phyloP scores from a whole-genome alignment of 2,888 invertebrate species.

The Limnephilus marmoratus region DNA sequence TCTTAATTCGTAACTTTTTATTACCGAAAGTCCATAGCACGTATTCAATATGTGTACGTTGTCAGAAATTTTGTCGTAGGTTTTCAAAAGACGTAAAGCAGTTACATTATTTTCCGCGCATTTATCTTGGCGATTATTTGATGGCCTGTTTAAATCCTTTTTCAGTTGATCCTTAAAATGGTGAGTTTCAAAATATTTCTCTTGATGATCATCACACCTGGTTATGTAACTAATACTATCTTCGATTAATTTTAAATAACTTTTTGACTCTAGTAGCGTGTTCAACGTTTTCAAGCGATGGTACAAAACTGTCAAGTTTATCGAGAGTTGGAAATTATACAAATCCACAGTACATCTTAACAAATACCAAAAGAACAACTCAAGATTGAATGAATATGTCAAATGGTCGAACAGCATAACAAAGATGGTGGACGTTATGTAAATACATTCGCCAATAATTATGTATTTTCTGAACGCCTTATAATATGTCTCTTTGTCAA shows the following conservation, averaged over 20 bases:
- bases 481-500: slow-evolving; percentile 2
- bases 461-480: slow-evolving; percentile 7
- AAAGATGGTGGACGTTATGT: not conserved
- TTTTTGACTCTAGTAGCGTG: not conserved
- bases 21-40: slow-evolving; percentile 21
- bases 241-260: not conserved
- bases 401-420: not conserved
- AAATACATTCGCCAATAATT: not conserved
- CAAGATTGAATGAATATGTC: not conserved
- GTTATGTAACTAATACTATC: not conserved
- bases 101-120: not conserved
- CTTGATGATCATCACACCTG: not conserved
- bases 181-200: not conserved
- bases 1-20: too few relatives aligned
- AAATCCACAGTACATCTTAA: not conserved
- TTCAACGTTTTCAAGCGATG: slow-evolving; percentile 8
- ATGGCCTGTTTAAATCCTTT: not conserved
- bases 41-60: not conserved
- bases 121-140: not conserved
- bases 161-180: not conserved
- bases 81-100: slow-evolving; percentile 4
- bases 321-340: not conserved
- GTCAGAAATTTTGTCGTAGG: slow-evolving; percentile 15
- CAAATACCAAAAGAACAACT: not conserved
- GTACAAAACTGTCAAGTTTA: not conserved